Conservation (phyloP, 1,140 invertebrate genomes). For the Dreissena polymorpha region DNA sequence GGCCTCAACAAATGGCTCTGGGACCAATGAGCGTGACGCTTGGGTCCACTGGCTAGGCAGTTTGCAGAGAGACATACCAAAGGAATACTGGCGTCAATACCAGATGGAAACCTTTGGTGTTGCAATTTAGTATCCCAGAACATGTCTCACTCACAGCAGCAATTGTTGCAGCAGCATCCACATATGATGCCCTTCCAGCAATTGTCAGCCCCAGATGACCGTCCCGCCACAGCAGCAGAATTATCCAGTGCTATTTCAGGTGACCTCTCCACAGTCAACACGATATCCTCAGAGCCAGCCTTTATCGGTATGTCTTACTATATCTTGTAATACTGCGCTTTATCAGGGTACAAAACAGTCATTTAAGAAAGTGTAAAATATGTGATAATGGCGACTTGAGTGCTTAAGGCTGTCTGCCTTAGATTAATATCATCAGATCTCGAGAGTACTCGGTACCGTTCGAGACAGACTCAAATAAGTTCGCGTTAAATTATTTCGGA, state of each 20-base stretch:
- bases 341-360: too few species aligned
- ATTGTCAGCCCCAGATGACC: background rate
- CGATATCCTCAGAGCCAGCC: too few species aligned
- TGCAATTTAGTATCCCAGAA: background rate
- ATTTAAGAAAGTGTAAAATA: too few species aligned
- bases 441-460: too few species aligned
- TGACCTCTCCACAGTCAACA: too few species aligned
- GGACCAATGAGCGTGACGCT: background rate
- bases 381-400: too few species aligned
- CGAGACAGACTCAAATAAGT: too few species aligned
- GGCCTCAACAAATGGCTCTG: background rate
- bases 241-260: background rate
- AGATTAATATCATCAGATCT: too few species aligned
- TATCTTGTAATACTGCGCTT: too few species aligned
- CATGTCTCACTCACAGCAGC: background rate
- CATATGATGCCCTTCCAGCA: background rate
- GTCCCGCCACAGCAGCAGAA: slow-evolving; percentile 2
- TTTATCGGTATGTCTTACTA: too few species aligned
- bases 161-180: background rate
- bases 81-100: slow-evolving; percentile 11
- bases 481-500: too few species aligned
- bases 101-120: background rate
- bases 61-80: background rate
- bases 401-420: too few species aligned
- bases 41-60: background rate